Percentiles rank a stretch among this genome's conserved stretches.
Conservation (phyloP, 2,888 invertebrate species). For the Acleris sparsana region DNA sequence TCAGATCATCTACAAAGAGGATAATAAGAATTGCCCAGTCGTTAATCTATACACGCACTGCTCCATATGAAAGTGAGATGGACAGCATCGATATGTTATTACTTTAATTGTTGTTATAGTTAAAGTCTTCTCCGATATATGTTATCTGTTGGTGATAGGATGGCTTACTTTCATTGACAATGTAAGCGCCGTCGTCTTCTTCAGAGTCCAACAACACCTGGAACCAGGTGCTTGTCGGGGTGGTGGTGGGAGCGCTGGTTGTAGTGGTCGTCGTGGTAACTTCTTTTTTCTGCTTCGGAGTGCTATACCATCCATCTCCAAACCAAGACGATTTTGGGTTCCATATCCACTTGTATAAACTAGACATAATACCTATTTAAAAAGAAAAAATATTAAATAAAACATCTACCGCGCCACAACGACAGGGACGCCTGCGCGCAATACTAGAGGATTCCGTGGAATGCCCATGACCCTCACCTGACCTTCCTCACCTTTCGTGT, state of each 20-base stretch:
- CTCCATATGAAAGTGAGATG: constrained; percentile 50
- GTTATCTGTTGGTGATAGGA: constrained; percentile 25
- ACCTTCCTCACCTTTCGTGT: too few relatives aligned
- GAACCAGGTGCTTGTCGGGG: constrained; percentile 68
- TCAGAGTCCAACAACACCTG: constrained; percentile 69
- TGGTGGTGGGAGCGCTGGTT: constrained; percentile 52
- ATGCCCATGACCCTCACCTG: too few relatives aligned
- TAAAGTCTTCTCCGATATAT: constrained; percentile 41
- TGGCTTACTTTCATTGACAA: constrained; percentile 47
- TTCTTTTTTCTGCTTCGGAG: constrained; percentile 49
- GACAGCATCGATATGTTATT: constrained; percentile 40
- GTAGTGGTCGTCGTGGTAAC: constrained; percentile 60
- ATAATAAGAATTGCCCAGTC: constrained; percentile 27
- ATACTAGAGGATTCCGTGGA: too few relatives aligned
- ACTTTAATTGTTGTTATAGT: constrained; percentile 41
- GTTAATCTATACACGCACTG: constrained; percentile 31
- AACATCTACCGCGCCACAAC: too few relatives aligned
- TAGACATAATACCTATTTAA: constrained; percentile 60
- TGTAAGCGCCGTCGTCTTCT: constrained; percentile 64
- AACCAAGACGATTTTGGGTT: constrained; percentile 73
- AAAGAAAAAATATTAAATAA: background rate
- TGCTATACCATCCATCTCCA: constrained; percentile 74
- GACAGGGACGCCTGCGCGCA: too few relatives aligned
- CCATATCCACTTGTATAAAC: constrained; percentile 67
- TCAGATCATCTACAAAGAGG: constrained; percentile 2